Percentiles rank a stretch among this genome's conserved stretches.
phyloP scores from a whole-genome alignment of 2,888 invertebrate genomes.

The Pemphredon lugubris region DNA sequence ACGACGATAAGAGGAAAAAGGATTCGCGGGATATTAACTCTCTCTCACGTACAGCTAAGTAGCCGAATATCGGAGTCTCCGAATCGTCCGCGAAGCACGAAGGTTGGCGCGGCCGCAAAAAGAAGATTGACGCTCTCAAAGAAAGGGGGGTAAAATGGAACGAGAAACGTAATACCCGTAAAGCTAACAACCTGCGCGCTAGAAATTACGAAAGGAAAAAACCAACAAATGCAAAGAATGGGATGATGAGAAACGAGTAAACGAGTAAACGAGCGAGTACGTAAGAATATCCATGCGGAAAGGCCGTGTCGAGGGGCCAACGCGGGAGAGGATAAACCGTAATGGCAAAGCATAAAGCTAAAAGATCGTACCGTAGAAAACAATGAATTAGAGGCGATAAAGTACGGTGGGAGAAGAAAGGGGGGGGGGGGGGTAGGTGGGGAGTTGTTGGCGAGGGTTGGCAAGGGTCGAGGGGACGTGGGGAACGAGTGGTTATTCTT shows the following conservation, averaged over 20 bases:
- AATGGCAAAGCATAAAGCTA: conserved; percentile 51
- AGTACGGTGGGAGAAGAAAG: conserved; percentile 10
- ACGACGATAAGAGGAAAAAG: too few relatives aligned
- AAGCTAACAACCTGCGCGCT: conserved; percentile 26
- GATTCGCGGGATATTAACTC: too few relatives aligned
- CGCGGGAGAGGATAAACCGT: conserved; percentile 40
- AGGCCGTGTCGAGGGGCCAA: conserved; percentile 14
- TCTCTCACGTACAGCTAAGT: too few relatives aligned
- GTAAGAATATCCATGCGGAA: conserved; percentile 28
- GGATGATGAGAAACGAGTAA: conserved; percentile 12
- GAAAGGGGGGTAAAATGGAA: background rate
- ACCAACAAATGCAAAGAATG: conserved; percentile 19
- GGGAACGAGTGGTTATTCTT: conserved; percentile 28
- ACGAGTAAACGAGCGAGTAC: conserved; percentile 11
- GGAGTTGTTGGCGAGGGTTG: background rate
- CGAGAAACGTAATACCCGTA: conserved; percentile 25
- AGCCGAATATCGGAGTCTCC: too few relatives aligned
- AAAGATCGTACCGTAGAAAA: conserved; percentile 48
- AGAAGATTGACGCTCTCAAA: background rate
- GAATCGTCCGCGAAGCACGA: too few relatives aligned
- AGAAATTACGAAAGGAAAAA: conserved; percentile 16
- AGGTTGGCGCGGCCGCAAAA: too few relatives aligned
- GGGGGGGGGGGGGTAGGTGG: background rate
- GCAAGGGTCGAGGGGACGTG: background rate
- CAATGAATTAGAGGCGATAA: conserved; percentile 61